phyloP scores from a whole-genome alignment of 2,888 invertebrate species.

The Epsilonema sp. region DNA sequence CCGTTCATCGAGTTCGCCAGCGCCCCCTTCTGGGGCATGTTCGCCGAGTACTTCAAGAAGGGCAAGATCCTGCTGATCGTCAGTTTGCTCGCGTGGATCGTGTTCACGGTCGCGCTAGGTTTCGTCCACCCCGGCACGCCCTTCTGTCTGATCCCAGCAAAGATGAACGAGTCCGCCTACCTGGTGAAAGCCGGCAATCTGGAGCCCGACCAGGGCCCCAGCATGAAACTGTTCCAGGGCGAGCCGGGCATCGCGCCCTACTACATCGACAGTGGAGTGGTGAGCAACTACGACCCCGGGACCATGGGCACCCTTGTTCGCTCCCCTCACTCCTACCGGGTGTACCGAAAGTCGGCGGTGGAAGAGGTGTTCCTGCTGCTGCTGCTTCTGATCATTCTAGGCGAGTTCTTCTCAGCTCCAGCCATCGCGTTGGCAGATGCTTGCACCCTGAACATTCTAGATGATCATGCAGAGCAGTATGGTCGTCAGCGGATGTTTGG shows the following conservation, averaged over 20 bases:
- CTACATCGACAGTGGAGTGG: no score
- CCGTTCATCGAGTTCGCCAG: constrained; percentile 92
- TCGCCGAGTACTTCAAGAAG: constrained; percentile 49
- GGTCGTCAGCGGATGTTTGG: constrained; percentile 96
- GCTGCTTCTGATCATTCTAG: constrained; percentile 70
- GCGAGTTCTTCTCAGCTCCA: constrained; percentile 92
- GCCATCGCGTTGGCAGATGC: constrained; percentile 37
- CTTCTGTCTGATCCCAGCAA: constrained; percentile 17
- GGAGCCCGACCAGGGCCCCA: no score
- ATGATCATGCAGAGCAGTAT: constrained; percentile 34
- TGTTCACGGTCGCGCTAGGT: constrained; percentile 83
- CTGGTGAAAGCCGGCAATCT: no score
- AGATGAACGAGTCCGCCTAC: no score
- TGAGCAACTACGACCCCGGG: no score
- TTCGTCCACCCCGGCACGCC: constrained; percentile 84
- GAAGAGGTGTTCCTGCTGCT: constrained; percentile 87
- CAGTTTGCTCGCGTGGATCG: constrained; percentile 79
- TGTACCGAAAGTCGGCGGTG: constrained; percentile 66
- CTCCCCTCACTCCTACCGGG: constrained; percentile 76
- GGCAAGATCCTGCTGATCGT: constrained; percentile 54
- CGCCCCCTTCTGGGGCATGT: constrained; percentile 90
- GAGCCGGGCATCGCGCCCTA: no score
- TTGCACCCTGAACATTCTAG: constrained; percentile 20
- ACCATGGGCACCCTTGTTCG: no score
- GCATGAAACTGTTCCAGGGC: no score